Base-by-base conservation (phyloP, 2,113 vertebrate genomes). In the Pholis gunnellus region DNA sequence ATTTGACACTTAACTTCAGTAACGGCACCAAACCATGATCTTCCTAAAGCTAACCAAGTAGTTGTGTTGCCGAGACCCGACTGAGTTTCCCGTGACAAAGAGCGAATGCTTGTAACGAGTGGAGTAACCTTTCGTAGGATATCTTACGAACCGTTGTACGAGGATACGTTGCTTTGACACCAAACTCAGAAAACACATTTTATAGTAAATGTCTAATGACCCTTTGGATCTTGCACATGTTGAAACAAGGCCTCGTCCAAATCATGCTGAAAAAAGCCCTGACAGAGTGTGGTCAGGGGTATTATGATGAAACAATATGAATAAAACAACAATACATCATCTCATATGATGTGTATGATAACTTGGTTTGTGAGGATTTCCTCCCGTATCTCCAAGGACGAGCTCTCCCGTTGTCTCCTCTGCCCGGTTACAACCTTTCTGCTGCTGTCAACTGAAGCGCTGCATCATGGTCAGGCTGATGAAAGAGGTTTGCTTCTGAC, bases 391-490 rank as follows among this genome's bases (percentile, higher is more conserved):
- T 80, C 42, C 72, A 72, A 88, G 72, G 79, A 69, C 56, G 7
- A 67, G 29, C 71, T 75, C 40, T 44, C 48, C 46, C 18, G n/a
- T 56, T n/a, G 67, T 57, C 68, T 6, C 72, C 11, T 7, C 74
- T n/a, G 44, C 70, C 29, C 27, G 3, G 52, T 79, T 73, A 82
- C 70, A 73, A 66, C 50, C 68, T 80, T 59, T 81, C 78, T 34
- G 42, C 72, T 18, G 56, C 68, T 48, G 83, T 73, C 79, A 73
- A 52, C 46, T 60, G 52, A 57, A 69, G 72, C 31, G 38, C 46
- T 25, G 75, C 75, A 36, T 85, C 61, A 48, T 52, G 48, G 57
- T 66, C 14, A 34, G 34, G 56, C 67, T 85, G 67, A 80, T 65
- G 60, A 82, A 69, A 57, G 50, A 57, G 72, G 56, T 75, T 57